phyloP scores from a whole-genome alignment of 2,797 vertebrate genomes.

The Cossypha dichroa region DNA sequence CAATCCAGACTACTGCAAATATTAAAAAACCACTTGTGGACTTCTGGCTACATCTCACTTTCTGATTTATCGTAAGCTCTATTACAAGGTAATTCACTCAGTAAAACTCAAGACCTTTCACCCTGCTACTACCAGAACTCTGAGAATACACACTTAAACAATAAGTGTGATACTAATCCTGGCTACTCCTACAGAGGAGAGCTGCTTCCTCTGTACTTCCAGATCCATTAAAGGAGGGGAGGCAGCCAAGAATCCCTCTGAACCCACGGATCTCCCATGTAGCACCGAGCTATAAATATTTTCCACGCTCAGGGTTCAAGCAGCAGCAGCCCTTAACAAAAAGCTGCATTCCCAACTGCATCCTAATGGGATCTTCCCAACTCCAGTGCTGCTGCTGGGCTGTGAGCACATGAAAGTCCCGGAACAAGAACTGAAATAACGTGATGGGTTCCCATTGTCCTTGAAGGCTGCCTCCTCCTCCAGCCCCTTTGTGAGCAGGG shows the following conservation, averaged over 20 bases:
- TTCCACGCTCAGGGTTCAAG: background rate
- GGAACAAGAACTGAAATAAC: conserved; percentile 29
- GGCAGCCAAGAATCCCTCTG: background rate
- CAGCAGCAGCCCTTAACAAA: background rate
- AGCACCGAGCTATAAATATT: background rate
- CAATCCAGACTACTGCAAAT: background rate
- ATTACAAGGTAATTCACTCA: background rate
- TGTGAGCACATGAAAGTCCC: conserved; percentile 15
- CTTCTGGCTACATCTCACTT: background rate
- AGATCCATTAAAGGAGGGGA: background rate
- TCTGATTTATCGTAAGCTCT: background rate
- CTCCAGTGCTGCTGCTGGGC: background rate
- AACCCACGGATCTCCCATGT: background rate
- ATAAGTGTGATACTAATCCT: background rate
- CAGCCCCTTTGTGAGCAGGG: conserved; percentile 6
- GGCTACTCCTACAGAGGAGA: background rate
- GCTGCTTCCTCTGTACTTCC: background rate
- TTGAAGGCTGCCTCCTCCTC: conserved; percentile 31
- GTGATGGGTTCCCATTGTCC: background rate
- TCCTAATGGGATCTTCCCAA: conserved; percentile 18
- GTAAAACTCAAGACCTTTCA: background rate
- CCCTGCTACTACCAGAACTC: background rate
- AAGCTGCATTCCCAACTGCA: background rate
- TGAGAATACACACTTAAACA: background rate
- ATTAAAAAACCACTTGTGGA: background rate